Evolutionary conservation across 2,888 invertebrate species (phyloP).

Genomic region (Luperina nickerlii): DNA sequence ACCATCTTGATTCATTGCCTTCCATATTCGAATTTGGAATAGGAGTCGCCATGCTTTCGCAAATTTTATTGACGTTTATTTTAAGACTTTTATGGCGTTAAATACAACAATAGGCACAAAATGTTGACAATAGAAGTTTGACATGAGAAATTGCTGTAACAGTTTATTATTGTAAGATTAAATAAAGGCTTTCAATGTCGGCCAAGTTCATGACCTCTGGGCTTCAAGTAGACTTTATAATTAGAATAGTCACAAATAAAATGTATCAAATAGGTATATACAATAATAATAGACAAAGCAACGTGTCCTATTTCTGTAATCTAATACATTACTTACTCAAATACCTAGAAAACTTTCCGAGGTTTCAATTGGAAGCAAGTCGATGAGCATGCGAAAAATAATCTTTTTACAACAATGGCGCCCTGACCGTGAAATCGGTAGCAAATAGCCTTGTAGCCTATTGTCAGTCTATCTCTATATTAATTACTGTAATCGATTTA

Average conservation of each 20-base stretch:
- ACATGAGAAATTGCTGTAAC: constrained; percentile 1
- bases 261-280: background rate
- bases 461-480: constrained; percentile 52
- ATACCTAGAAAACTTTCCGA: constrained; percentile 33
- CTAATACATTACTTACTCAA: constrained; percentile 29
- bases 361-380: constrained; percentile 16
- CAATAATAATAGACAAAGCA: constrained; percentile 12
- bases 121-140: constrained; percentile 4
- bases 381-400: constrained; percentile 46
- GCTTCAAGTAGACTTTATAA: background rate
- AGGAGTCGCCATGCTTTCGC: constrained; percentile 43
- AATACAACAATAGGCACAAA: background rate
- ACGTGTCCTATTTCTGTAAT: constrained; percentile 19
- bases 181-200: constrained; percentile 13
- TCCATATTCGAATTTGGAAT: constrained; percentile 52
- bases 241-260: background rate
- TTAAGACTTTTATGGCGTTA: constrained; percentile 42
- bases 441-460: constrained; percentile 48
- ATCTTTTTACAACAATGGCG: constrained; percentile 52
- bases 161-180: constrained; percentile 12
- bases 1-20: constrained; percentile 42
- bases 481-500: constrained; percentile 55
- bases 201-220: constrained; percentile 49
- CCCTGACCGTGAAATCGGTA: constrained; percentile 53
- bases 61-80: constrained; percentile 56